phyloP scores from a whole-genome alignment of 1,140 invertebrate genomes.

The Bombus terrestris region DNA sequence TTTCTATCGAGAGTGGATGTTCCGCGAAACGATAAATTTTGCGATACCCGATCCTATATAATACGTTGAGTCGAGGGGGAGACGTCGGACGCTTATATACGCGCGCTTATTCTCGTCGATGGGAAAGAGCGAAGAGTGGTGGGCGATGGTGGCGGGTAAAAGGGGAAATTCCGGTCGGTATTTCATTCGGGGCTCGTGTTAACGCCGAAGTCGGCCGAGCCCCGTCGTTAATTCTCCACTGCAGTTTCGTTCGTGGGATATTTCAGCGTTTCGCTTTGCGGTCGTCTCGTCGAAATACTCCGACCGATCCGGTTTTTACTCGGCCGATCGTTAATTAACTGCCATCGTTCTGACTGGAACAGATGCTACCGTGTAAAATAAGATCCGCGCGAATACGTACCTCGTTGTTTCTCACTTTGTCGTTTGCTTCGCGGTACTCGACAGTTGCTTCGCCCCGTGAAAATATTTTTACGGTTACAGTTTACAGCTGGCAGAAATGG shows the following conservation, averaged over 20 bases:
- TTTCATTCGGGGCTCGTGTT: constrained; percentile 48
- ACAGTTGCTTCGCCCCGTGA: not conserved
- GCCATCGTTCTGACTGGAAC: not conserved
- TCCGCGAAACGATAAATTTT: not conserved
- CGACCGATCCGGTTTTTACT: constrained; percentile 3
- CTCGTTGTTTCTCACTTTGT: not conserved
- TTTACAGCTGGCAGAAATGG: not conserved
- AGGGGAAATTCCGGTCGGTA: constrained; percentile 14
- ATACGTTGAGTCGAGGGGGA: not conserved
- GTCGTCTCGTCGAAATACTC: constrained; percentile 26
- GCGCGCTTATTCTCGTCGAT: not conserved
- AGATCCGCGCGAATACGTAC: not conserved
- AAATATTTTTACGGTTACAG: not conserved
- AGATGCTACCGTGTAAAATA: constrained; percentile 8
- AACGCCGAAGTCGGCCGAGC: constrained; percentile 30
- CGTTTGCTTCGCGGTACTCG: rapidly evolving
- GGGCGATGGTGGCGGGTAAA: too few relatives aligned
- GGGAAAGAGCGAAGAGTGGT: not conserved
- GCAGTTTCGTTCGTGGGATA: not conserved
- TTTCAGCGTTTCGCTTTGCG: constrained; percentile 43
- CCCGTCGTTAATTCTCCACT: constrained; percentile 33
- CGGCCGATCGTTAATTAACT: constrained; percentile 37
- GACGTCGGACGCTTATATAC: not conserved
- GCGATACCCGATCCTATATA: too few relatives aligned
- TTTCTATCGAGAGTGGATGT: too few relatives aligned